phyloP scores from a whole-genome alignment of 1,140 invertebrate species.

The Caerostris extrusa region DNA sequence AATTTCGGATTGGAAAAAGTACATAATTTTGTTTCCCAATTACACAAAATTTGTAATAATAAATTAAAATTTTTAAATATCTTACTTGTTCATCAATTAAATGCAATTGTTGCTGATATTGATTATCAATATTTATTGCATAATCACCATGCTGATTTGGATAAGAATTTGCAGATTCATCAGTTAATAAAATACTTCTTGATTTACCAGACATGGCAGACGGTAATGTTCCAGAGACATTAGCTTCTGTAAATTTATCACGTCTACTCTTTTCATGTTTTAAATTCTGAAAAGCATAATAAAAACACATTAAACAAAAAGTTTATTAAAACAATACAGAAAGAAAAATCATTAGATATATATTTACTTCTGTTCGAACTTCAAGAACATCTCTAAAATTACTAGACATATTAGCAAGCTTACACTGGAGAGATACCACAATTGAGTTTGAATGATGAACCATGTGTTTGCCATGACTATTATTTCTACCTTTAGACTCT shows the following conservation, averaged over 20 bases:
- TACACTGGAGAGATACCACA: slow-evolving; percentile 92
- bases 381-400: slow-evolving; percentile 97
- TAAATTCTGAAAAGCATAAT: slow-evolving; percentile 88
- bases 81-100: slow-evolving; percentile 90
- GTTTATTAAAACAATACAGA: not conserved
- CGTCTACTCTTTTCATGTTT: slow-evolving; percentile 96
- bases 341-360: not conserved
- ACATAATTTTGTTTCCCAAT: too few relatives aligned
- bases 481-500: slow-evolving; percentile 80
- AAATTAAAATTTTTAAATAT: not conserved
- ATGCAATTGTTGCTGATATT: slow-evolving; percentile 85
- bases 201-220: slow-evolving; percentile 85
- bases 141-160: slow-evolving; percentile 85
- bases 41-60: too few relatives aligned
- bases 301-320: not conserved
- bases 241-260: slow-evolving; percentile 95
- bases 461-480: slow-evolving; percentile 88
- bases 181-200: slow-evolving; percentile 83
- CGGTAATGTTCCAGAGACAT: slow-evolving; percentile 87
- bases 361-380: slow-evolving; percentile 90
- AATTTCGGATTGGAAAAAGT: too few relatives aligned
- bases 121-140: slow-evolving; percentile 78
- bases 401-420: slow-evolving; percentile 97
- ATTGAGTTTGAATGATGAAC: slow-evolving; percentile 98
- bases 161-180: slow-evolving; percentile 81